These are phyloP conservation scores for Elaeidobius kamerunicus DNA, from an alignment of 2,888 invertebrate species.

Conservation along the genomic window DNA sequence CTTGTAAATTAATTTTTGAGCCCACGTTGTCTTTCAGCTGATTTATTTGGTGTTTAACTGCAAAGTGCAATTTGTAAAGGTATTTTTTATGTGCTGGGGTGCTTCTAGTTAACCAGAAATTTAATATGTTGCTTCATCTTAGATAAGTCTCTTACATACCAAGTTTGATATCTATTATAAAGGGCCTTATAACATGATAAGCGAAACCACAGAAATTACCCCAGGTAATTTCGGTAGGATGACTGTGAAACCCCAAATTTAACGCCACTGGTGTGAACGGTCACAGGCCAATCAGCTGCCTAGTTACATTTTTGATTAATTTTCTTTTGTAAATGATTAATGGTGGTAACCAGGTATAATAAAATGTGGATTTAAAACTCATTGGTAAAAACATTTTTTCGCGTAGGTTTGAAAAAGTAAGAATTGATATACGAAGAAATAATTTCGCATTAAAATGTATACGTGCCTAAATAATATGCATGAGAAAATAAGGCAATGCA, in stretches of 20 bases:
- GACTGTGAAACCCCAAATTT: slow-evolving; percentile 38
- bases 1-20: slow-evolving; percentile 25
- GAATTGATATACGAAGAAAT: slow-evolving; percentile 41
- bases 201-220: slow-evolving; percentile 20
- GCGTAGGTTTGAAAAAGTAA: too few relatives aligned
- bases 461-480: slow-evolving; percentile 36
- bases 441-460: slow-evolving; percentile 34
- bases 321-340: slow-evolving; percentile 52
- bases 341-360: slow-evolving; percentile 34
- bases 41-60: slow-evolving; percentile 19
- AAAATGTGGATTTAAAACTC: too few relatives aligned
- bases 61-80: slow-evolving; percentile 6
- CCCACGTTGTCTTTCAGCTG: slow-evolving; percentile 21
- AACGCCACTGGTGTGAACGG: slow-evolving; percentile 50
- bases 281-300: slow-evolving; percentile 52
- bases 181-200: slow-evolving; percentile 2
- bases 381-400: too few relatives aligned
- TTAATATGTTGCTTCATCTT: too few relatives aligned
- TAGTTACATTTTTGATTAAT: slow-evolving; percentile 53
- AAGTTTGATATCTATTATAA: too few relatives aligned
- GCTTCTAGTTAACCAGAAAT: too few relatives aligned
- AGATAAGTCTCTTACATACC: too few relatives aligned
- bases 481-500: slow-evolving; percentile 37
- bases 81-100: too few relatives aligned
- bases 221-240: slow-evolving; percentile 7